Evolutionary conservation across 2,113 vertebrate species (phyloP).

Genomic region (Myotis yumanensis): DNA sequence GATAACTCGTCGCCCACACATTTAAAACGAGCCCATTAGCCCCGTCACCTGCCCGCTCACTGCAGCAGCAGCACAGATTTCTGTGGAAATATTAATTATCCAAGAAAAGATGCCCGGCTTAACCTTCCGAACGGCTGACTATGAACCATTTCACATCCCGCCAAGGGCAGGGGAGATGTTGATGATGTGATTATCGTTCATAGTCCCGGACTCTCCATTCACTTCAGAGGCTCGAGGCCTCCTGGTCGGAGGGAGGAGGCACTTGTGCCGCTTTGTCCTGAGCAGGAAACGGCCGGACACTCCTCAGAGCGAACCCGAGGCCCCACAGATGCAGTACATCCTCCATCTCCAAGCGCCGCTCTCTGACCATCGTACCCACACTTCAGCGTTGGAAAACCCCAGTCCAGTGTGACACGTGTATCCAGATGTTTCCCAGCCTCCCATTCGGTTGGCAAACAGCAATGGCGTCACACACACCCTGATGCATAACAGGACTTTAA

Average conservation of each 20-base stretch:
- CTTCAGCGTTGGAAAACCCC: background rate
- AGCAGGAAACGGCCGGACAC: background rate
- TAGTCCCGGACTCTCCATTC: background rate
- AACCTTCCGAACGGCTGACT: constrained; percentile 39
- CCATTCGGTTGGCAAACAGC: background rate
- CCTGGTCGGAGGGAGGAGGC: constrained; percentile 3
- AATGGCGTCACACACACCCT: background rate
- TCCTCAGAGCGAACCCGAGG: background rate
- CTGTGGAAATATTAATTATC: constrained; percentile 57
- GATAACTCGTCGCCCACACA: background rate
- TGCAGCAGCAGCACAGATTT: background rate
- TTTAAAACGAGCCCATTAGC: constrained; percentile 49
- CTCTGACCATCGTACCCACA: background rate
- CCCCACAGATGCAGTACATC: background rate
- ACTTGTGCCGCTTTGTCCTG: constrained; percentile 9
- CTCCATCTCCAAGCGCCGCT: constrained; percentile 27
- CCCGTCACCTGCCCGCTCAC: constrained; percentile 4
- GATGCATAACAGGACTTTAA: background rate
- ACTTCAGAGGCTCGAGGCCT: background rate
- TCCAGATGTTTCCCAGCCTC: background rate
- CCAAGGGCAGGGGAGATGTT: constrained; percentile 28
- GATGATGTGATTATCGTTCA: background rate
- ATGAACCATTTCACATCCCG: background rate
- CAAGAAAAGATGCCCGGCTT: constrained; percentile 28
- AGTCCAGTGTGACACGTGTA: background rate